Evolutionary conservation across 2,113 vertebrate genomes (phyloP), one percentile per base, ranked within the genome.

Genomic region (Eurypyga helias): DNA sequence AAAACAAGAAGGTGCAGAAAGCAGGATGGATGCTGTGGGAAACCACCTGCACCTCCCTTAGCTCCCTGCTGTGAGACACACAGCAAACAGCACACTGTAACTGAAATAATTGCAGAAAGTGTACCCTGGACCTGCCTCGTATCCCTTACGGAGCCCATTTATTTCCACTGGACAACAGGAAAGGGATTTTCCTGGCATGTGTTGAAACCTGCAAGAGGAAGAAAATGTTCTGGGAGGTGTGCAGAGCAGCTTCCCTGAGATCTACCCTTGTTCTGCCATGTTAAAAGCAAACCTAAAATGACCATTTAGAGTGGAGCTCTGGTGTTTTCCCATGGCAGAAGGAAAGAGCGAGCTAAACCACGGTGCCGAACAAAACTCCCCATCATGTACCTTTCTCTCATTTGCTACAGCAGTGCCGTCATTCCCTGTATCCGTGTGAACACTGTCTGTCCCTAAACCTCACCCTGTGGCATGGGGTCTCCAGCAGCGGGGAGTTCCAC

Each of bases 21-120:
- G 48, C 13, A 26, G 87, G 65, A 6, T 23, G 52, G 84, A 3
- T 23, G 24, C 25, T 6, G 80, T 28, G 33, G 78, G 29, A 49
- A 91, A 52, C 21, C 77, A 52, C 84, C 87, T 52, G 64, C 81
- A 52, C 7, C 58, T 52, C 81, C 73, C 69, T 4, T 5, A 2
- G 51, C 46, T 67, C 57, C 54, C 2, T 6, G 16, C 2, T 2
- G 26, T 0, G 4, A 49, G 31, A 25, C 49, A 4, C 3, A 0
- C 0, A 3, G 15, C 67, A 9, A 71, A 31, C 34, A 38, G 3
- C 58, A 6, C 36, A 0, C 33, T 3, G 11, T 8, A 3, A 7
- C 10, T 4, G 51, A 10, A 25, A 49, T 12, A 25, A 45, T 1
- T 10, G 33, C 46, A 26, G n/a, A 23, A 23, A 34, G 18, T 3